These are phyloP conservation scores for Brachyptera putata DNA, from an alignment of 2,888 invertebrate genomes.

Conservation along the genomic window DNA sequence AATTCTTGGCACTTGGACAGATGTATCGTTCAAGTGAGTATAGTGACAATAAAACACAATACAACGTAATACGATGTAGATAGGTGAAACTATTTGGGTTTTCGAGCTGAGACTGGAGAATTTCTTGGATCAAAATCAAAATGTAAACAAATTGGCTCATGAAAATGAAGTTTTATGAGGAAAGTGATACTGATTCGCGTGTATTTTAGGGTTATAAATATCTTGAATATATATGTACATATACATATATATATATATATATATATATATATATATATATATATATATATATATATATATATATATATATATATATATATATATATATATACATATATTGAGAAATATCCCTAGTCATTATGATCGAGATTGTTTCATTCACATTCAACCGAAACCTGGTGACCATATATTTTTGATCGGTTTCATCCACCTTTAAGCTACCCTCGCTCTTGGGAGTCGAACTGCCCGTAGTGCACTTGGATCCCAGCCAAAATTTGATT, in stretches of 20 bases:
- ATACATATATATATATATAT: too few species aligned
- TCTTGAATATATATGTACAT: too few species aligned
- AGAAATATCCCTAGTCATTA: too few species aligned
- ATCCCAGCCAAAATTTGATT: conserved; percentile 16
- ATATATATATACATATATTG: too few species aligned
- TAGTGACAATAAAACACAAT: background rate
- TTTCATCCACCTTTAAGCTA: conserved; percentile 4
- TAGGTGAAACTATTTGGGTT: background rate
- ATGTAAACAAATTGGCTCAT: conserved; percentile 6
- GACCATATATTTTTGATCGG: background rate
- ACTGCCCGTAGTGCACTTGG: conserved; percentile 4
- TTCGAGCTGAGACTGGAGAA: background rate
- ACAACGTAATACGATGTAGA: background rate
- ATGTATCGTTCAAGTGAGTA: background rate
- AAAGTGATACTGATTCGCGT: background rate
- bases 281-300: too few species aligned
- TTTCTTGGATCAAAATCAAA: background rate
- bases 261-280: too few species aligned
- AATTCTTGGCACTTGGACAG: background rate
- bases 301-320: too few species aligned
- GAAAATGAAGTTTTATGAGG: background rate
- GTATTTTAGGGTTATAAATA: too few species aligned
- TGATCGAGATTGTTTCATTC: too few species aligned
- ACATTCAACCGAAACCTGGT: too few species aligned
- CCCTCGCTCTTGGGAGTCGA: conserved; percentile 1